Percentiles rank a stretch among this genome's conserved stretches.
phyloP scores from a whole-genome alignment of 1,140 invertebrate species.

The Oryctes rhinoceros region DNA sequence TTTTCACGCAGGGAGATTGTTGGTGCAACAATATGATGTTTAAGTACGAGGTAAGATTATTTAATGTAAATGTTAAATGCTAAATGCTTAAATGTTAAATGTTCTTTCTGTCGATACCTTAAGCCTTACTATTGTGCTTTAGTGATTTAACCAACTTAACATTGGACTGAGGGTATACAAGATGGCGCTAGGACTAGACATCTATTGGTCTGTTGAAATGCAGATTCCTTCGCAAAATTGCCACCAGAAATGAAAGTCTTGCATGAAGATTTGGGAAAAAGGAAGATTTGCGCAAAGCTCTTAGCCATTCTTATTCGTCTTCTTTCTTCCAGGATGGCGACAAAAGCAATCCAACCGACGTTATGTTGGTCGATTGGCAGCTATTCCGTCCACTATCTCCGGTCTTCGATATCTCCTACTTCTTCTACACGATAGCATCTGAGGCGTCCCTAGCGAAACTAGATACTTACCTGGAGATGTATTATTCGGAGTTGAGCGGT shows the following conservation, averaged over 20 bases:
- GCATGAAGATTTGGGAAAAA: too few relatives aligned
- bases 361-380: conserved; percentile 43
- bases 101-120: too few relatives aligned
- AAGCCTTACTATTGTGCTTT: too few relatives aligned
- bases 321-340: background rate
- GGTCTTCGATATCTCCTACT: conserved; percentile 46
- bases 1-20: conserved; percentile 65
- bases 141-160: too few relatives aligned
- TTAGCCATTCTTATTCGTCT: too few relatives aligned
- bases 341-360: background rate
- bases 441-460: conserved; percentile 35
- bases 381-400: conserved; percentile 43
- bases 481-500: conserved; percentile 43
- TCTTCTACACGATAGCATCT: conserved; percentile 43
- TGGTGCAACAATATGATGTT: conserved; percentile 68
- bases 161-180: too few relatives aligned
- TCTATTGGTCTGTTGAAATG: too few relatives aligned
- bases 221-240: too few relatives aligned
- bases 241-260: too few relatives aligned
- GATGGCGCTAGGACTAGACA: too few relatives aligned
- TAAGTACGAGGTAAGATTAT: conserved; percentile 59
- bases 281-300: too few relatives aligned
- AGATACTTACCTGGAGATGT: conserved; percentile 42
- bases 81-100: too few relatives aligned
- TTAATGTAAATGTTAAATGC: background rate